A percentile compares a stretch with the other conserved stretches of the same genome.
Conservation (phyloP, 2,113 vertebrate genomes). For the Crotalus viridis region DNA sequence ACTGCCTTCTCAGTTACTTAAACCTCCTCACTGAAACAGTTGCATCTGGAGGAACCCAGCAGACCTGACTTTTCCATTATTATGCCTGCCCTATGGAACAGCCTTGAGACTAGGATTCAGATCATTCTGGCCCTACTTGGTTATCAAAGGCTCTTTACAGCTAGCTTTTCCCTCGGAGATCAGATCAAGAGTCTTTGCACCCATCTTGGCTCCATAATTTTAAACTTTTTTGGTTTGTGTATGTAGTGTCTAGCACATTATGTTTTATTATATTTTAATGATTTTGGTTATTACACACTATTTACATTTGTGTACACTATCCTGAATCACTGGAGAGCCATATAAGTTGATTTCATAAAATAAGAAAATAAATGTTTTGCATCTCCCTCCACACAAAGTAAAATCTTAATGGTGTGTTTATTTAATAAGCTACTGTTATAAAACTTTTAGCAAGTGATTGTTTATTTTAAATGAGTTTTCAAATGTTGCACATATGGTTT, state of each 20-base stretch:
- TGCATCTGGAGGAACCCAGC: neutral
- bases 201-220: neutral
- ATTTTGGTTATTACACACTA: neutral
- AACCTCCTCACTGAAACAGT: neutral
- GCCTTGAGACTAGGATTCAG: neutral
- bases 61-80: neutral
- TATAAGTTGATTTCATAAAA: neutral
- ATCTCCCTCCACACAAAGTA: neutral
- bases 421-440: neutral
- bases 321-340: neutral
- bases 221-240: neutral
- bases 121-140: neutral
- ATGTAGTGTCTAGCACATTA: neutral
- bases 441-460: neutral
- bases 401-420: neutral
- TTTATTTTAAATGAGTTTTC: neutral
- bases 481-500: neutral
- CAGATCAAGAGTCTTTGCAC: neutral
- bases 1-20: too few species aligned
- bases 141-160: neutral
- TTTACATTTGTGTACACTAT: neutral
- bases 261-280: neutral
- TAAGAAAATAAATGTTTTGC: neutral
- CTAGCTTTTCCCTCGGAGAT: neutral
- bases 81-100: neutral